These are phyloP conservation scores for Leiothrix lutea DNA, from an alignment of 2,113 vertebrate genomes.

Conservation along the genomic window DNA sequence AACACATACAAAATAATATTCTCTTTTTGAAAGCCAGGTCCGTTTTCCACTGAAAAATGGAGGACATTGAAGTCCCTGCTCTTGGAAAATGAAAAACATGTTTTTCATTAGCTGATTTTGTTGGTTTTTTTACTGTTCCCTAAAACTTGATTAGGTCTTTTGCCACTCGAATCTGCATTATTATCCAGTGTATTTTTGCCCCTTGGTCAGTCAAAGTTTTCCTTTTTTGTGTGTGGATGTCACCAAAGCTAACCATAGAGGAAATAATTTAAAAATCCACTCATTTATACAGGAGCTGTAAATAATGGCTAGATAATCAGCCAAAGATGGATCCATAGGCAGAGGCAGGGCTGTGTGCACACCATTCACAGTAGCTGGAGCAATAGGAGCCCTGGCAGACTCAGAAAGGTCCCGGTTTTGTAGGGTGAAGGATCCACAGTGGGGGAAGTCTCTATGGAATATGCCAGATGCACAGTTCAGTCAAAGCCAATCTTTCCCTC, in stretches of 20 bases:
- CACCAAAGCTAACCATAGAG: neutral
- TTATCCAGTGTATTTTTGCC: neutral
- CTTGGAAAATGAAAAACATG: neutral
- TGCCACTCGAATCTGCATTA: neutral
- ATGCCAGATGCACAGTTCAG: neutral
- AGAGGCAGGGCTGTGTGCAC: neutral
- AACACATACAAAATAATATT: slow-evolving; percentile 43
- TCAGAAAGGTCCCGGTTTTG: neutral
- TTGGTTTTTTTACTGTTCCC: neutral
- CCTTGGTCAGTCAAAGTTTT: neutral
- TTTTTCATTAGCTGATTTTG: neutral
- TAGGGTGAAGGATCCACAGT: neutral
- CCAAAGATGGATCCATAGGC: no score
- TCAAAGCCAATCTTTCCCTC: neutral
- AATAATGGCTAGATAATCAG: neutral
- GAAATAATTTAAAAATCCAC: neutral
- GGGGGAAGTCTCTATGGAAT: neutral
- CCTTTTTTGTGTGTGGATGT: neutral
- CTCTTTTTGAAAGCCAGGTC: neutral
- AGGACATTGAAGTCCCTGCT: neutral
- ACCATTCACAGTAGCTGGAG: neutral
- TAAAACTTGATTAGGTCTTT: neutral
- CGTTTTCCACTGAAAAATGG: slow-evolving; percentile 35
- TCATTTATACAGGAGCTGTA: neutral
- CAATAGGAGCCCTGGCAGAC: neutral